Evolutionary conservation across 1,140 invertebrate genomes (phyloP), one percentile per base, ranked within the genome.

Genomic region (Oreohelix idahoensis): DNA sequence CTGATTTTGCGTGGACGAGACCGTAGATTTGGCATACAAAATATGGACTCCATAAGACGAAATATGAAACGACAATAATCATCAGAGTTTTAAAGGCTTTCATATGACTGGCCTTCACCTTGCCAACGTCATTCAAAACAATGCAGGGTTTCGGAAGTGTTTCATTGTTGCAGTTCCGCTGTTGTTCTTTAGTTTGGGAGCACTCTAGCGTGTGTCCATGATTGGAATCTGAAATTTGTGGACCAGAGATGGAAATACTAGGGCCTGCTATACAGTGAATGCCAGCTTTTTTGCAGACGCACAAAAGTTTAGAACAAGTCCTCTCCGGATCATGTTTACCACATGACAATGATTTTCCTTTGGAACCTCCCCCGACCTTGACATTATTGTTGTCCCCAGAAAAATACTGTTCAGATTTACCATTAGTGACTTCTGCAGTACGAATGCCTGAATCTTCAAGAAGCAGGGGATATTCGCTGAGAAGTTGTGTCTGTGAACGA

Each of bases 31-130:
- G 66, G 20, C 74, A 70, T 13, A 80, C 51, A 39, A 80, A 86
- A 63, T 85, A 85, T 20, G 85, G 85, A 17, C 83, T 81, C 85
- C 85, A 86, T 10, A 85, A 39, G 0, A 75, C 17, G 4, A 85
- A 29, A 38, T 78, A 85, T 23, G 83, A 51, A 1, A 80, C n/a
- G 17, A 83, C 71, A 26, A 85, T 79, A n/a, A 83, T 35, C n/a
- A 85, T 73, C 29, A 86, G 45, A 23, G 85, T 86, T 39, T 79
- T 76, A 45, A 85, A 45, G 23, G 85, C 85, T 75, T 84, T 85
- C 35, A 74, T 35, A 29, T 83, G 85, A 39, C 53, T 77, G 13
- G 45, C 29, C 1, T 66, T 66, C 4, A 38, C 11, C 15, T 71
- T 69, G 13, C 29, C 32, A 29, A 35, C 36, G 29, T 76, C 29